Conservation (phyloP, 2,888 invertebrate genomes). For the Parelbella ahira region DNA sequence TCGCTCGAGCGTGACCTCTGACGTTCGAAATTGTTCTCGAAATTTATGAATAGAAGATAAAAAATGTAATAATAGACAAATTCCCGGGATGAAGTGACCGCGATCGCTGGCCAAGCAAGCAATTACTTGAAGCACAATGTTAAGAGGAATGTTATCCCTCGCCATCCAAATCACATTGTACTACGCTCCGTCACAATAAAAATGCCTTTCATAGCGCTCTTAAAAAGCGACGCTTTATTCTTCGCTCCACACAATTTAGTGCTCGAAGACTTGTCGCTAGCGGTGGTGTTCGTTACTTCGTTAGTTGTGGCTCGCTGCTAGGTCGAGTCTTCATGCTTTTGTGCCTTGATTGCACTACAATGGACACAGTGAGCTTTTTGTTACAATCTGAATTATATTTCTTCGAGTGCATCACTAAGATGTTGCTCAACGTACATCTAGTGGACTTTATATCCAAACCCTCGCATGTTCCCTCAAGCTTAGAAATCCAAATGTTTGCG, state of each 20-base stretch:
- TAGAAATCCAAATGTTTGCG: no score
- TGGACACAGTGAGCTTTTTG: no score
- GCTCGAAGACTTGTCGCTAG: not conserved
- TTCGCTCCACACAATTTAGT: conserved; percentile 1
- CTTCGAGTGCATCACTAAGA: no score
- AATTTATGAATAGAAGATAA: conserved; percentile 28
- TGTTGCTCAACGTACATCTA: no score
- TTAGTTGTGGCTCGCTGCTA: no score
- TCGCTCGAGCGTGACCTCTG: conserved; percentile 23
- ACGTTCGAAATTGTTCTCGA: conserved; percentile 29
- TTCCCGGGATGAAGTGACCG: conserved; percentile 22
- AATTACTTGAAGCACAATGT: conserved; percentile 38
- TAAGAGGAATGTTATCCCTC: conserved; percentile 36
- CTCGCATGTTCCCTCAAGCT: no score
- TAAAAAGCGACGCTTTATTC: conserved; percentile 1
- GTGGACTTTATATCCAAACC: no score
- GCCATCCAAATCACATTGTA: conserved; percentile 14
- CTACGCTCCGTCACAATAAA: conserved; percentile 3
- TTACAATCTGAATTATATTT: no score
- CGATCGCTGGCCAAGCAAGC: conserved; percentile 32
- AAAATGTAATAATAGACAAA: conserved; percentile 30
- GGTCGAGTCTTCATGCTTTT: no score
- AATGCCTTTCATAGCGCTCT: conserved; percentile 2
- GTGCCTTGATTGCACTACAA: no score
- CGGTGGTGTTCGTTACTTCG: no score